These are phyloP conservation scores for Smutsia gigantea DNA, from an alignment of 2,797 vertebrate species.

Conservation along the genomic window DNA sequence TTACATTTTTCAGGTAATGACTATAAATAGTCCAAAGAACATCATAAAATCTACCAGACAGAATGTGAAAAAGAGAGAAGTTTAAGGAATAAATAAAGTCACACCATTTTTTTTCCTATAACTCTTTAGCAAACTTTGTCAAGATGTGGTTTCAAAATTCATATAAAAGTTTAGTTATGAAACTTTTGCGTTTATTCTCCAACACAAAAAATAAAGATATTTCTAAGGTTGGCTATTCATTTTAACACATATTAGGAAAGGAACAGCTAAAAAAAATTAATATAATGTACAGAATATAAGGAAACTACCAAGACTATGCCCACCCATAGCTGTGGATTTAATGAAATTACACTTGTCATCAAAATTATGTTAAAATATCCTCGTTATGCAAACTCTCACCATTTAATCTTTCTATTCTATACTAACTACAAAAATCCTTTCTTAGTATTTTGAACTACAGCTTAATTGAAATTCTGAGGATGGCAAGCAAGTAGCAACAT, in stretches of 20 bases:
- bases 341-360: neutral
- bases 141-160: neutral
- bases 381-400: neutral
- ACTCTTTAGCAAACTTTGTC: neutral
- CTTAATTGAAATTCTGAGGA: neutral
- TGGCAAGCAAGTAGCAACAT: neutral
- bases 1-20: neutral
- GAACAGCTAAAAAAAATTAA: neutral
- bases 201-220: neutral
- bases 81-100: neutral
- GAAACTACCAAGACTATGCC: neutral
- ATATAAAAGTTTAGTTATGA: neutral
- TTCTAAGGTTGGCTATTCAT: neutral
- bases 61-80: neutral
- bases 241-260: neutral
- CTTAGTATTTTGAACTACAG: neutral
- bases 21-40: neutral
- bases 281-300: neutral
- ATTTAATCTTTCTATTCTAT: slow-evolving; percentile 12
- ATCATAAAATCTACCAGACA: neutral
- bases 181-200: neutral
- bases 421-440: neutral
- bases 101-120: neutral
- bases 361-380: slow-evolving; percentile 9
- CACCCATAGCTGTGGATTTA: neutral